Conservation (phyloP, 2,113 vertebrate species). For the Hystrix brachyura region DNA sequence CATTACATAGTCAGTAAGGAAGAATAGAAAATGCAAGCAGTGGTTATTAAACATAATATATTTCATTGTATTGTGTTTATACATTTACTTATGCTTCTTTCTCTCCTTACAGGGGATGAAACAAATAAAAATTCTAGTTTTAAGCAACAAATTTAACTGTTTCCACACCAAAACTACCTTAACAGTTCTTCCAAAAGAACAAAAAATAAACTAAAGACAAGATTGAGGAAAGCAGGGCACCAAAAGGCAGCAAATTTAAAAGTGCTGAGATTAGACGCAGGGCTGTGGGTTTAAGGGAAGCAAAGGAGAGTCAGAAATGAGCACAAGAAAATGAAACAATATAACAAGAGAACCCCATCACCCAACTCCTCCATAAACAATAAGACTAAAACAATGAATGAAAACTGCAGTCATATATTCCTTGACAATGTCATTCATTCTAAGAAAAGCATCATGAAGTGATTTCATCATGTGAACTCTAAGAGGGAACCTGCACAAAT, state of each 20-base stretch:
- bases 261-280: not conserved
- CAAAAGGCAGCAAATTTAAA: not conserved
- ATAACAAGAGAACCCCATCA: not conserved
- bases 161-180: not conserved
- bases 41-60: not conserved
- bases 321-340: not conserved
- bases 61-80: not conserved
- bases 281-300: not conserved
- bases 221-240: not conserved
- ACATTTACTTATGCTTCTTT: not conserved
- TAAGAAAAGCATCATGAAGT: not conserved
- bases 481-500: not conserved
- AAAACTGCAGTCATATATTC: not conserved
- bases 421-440: not conserved
- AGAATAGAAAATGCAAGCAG: not conserved
- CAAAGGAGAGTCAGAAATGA: too few species aligned
- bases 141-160: not conserved
- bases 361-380: not conserved
- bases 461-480: not conserved
- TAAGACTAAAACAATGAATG: not conserved
- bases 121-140: not conserved
- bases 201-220: not conserved
- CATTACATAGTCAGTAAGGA: not conserved
- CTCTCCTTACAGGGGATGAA: not conserved
- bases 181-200: not conserved